phyloP scores from a whole-genome alignment of 1,140 invertebrate genomes.

The Megalonaias nervosa region DNA sequence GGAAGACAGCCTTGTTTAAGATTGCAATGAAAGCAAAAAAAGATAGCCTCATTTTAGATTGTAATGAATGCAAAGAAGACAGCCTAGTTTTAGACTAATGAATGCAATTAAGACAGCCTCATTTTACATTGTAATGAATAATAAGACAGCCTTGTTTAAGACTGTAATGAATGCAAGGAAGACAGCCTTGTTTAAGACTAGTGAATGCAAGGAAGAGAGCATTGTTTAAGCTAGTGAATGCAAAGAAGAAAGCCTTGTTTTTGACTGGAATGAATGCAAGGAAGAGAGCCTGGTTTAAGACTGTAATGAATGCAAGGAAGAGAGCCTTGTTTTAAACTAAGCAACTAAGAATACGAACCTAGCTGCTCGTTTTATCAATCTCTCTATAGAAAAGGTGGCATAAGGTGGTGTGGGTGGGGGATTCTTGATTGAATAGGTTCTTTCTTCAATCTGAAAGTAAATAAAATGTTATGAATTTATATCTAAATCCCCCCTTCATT shows the following conservation, averaged over 20 bases:
- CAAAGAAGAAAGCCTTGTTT: no score
- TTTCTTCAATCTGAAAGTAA: conserved; percentile 47
- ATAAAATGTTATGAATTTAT: conserved; percentile 1
- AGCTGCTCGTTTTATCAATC: conserved; percentile 45
- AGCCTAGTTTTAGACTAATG: no score
- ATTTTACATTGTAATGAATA: no score
- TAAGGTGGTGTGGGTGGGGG: conserved; percentile 32
- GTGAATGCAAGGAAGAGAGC: not conserved
- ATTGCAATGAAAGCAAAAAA: no score
- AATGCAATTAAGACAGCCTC: no score
- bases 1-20: no score
- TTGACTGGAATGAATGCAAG: no score
- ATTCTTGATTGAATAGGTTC: conserved; percentile 49
- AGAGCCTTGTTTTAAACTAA: not conserved
- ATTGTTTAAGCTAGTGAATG: no score
- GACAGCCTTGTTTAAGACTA: not conserved
- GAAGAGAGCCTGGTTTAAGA: no score
- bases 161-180: not conserved
- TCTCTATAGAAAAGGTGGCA: conserved; percentile 43
- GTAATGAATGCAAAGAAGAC: no score
- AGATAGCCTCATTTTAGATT: no score
- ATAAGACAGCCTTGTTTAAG: no score
- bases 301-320: not conserved
- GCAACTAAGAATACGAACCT: conserved; percentile 18
- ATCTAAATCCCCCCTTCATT: not conserved